A percentile compares a stretch with the other conserved stretches of the same genome.
Evolutionary conservation across 1,140 invertebrate species (phyloP).

Genomic region (Leptinotarsa lineolata): DNA sequence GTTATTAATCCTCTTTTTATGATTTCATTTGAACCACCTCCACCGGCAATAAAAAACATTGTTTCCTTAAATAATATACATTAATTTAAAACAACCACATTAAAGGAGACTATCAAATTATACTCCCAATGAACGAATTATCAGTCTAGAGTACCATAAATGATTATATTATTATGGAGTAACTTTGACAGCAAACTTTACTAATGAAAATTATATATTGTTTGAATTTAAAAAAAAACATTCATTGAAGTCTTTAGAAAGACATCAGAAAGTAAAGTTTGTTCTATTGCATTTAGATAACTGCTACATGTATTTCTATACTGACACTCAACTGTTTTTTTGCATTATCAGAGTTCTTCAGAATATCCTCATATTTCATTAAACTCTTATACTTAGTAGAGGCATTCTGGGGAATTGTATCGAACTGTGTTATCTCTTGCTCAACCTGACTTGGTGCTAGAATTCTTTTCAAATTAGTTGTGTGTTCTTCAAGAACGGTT

Average conservation of each 20-base stretch:
- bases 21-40: not conserved
- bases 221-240: too few species aligned
- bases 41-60: not conserved
- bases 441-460: not conserved
- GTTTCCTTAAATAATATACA: slow-evolving; percentile 6
- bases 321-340: slow-evolving; percentile 1
- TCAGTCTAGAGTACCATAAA: too few species aligned
- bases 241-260: not conserved
- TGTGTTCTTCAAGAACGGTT: not conserved
- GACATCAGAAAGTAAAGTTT: not conserved
- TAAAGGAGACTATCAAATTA: too few species aligned
- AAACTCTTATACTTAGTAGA: not conserved
- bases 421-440: not conserved
- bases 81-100: not conserved
- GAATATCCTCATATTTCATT: not conserved
- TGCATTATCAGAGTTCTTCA: not conserved
- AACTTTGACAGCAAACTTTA: too few species aligned
- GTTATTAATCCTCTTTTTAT: not conserved
- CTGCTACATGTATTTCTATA: too few species aligned
- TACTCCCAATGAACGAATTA: too few species aligned
- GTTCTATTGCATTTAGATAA: too few species aligned
- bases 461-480: not conserved
- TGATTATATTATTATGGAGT: too few species aligned
- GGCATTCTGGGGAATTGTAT: not conserved
- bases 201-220: too few species aligned